Evolutionary conservation across 2,797 vertebrate genomes (phyloP).

Genomic region (Siniperca scherzeri): DNA sequence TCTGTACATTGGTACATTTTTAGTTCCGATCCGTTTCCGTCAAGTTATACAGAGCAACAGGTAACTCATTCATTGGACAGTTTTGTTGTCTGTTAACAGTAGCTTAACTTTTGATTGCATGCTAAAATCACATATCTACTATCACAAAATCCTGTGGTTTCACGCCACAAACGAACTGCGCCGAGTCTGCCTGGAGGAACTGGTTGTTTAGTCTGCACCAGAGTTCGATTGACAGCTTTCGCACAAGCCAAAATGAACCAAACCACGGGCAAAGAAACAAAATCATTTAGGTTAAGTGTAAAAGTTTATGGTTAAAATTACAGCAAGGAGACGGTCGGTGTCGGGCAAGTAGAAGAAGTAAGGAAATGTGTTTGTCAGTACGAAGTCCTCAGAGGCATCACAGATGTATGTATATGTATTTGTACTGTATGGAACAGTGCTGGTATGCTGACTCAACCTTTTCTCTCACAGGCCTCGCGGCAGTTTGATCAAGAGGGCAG

Average conservation of each 20-base stretch:
- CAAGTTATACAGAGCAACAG: not conserved
- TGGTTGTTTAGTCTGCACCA: not conserved
- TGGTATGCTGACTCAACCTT: conserved; percentile 71
- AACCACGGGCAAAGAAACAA: not conserved
- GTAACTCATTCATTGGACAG: not conserved
- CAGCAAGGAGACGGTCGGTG: conserved; percentile 9
- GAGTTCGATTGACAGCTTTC: not conserved
- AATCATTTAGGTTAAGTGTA: not conserved
- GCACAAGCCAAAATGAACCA: not conserved
- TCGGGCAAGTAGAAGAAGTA: conserved; percentile 4
- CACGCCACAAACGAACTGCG: not conserved
- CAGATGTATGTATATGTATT: conserved; percentile 43
- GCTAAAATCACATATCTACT: no score
- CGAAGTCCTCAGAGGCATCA: conserved; percentile 15
- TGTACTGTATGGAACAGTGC: conserved; percentile 33
- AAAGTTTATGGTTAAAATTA: conserved; percentile 12
- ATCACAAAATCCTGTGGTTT: not conserved
- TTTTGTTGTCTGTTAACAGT: conserved; percentile 2
- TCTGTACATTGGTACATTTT: not conserved
- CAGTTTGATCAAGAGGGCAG: conserved; percentile 98
- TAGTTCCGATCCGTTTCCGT: not conserved
- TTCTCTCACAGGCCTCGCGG: conserved; percentile 90
- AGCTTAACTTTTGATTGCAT: no score
- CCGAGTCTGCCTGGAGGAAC: not conserved
- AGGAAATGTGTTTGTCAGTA: conserved; percentile 13